Percentiles rank a stretch among this genome's conserved stretches.
phyloP scores from a whole-genome alignment of 2,797 vertebrate species.

The Crypturellus tataupa region DNA sequence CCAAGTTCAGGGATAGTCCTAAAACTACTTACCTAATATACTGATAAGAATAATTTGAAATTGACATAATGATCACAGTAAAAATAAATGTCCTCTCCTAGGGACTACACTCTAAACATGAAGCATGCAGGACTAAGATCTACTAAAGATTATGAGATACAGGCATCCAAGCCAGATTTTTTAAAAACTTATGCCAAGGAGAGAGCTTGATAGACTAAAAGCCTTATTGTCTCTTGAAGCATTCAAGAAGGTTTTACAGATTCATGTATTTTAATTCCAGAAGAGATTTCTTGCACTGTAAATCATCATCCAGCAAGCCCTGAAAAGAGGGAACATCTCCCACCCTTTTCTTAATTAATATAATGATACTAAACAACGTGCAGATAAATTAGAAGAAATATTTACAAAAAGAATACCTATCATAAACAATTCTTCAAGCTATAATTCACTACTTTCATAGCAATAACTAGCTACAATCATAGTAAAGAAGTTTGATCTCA shows the following conservation, averaged over 20 bases:
- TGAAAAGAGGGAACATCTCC: not conserved
- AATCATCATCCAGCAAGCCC: not conserved
- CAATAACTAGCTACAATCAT: not conserved
- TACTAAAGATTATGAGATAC: not conserved
- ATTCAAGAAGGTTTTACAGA: not conserved
- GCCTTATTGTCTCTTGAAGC: conserved; percentile 25
- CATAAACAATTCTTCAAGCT: not conserved
- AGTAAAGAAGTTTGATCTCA: not conserved
- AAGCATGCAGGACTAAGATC: not conserved
- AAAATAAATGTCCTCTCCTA: not conserved
- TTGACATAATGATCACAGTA: not conserved
- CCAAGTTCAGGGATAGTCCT: not conserved
- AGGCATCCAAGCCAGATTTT: conserved; percentile 8
- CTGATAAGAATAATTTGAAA: not conserved
- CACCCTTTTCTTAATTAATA: not conserved
- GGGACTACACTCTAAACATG: not conserved
- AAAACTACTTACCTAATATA: not conserved
- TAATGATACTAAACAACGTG: not conserved
- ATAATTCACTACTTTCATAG: not conserved
- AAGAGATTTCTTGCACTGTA: not conserved
- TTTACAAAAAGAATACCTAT: not conserved
- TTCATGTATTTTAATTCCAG: not conserved
- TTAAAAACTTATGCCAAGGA: conserved; percentile 10
- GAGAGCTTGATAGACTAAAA: conserved; percentile 17
- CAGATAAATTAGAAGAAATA: not conserved